These are phyloP conservation scores for Drosophila lini DNA, from an alignment of 1,140 invertebrate species.

Conservation along the genomic window DNA sequence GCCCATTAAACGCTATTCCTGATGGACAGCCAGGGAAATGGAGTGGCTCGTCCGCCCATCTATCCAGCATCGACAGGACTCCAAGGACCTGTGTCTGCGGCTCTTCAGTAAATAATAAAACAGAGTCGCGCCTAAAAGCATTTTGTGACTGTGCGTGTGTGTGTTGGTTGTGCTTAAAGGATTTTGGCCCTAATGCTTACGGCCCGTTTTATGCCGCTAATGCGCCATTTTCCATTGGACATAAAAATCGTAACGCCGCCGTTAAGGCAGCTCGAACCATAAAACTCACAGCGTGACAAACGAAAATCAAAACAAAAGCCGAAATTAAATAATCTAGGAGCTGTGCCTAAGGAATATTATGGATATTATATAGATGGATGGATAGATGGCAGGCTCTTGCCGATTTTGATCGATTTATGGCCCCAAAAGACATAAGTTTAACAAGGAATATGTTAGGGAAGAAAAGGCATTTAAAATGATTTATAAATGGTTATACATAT, in stretches of 20 bases:
- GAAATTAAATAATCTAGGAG: conserved; percentile 26
- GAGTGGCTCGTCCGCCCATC: conserved; percentile 2
- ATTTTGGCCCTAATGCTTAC: conserved; percentile 65
- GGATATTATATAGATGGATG: conserved; percentile 10
- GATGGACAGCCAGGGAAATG: conserved; percentile 44
- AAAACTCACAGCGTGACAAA: conserved; percentile 57
- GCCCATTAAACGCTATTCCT: conserved; percentile 61
- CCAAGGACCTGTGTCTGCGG: conserved; percentile 16
- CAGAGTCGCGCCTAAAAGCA: conserved; percentile 57
- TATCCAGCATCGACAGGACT: background rate
- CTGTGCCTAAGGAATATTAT: conserved; percentile 1
- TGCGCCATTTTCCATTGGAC: conserved; percentile 71
- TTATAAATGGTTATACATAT: too few species aligned
- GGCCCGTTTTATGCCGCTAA: conserved; percentile 72
- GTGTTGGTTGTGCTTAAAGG: conserved; percentile 65
- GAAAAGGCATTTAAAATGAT: background rate
- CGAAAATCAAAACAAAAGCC: conserved; percentile 38
- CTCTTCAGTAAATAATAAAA: conserved; percentile 59
- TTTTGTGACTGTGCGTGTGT: conserved; percentile 14
- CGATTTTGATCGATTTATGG: conserved; percentile 14
- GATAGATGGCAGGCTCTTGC: background rate
- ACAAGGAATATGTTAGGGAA: background rate
- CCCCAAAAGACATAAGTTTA: background rate
- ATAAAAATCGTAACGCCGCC: conserved; percentile 63
- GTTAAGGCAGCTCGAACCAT: conserved; percentile 48